Evolutionary conservation across 2,888 invertebrate species (phyloP).

Genomic region (Hydrotaea cyrtoneurina): DNA sequence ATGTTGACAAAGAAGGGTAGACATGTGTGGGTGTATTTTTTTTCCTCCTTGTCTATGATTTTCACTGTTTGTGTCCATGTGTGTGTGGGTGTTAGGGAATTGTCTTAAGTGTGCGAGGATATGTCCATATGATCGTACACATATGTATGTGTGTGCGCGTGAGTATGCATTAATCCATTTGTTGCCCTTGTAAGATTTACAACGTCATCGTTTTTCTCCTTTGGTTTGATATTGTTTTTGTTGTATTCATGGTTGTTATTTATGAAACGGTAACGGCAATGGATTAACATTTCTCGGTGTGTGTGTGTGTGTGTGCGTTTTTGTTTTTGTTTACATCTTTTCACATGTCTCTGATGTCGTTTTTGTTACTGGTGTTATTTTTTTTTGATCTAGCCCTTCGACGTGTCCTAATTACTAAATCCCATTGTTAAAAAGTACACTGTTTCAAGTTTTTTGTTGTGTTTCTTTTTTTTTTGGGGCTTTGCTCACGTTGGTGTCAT

Average conservation of each 20-base stretch:
- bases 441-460: too few species aligned
- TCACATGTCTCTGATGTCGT: neutral
- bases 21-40: too few species aligned
- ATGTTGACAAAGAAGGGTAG: too few species aligned
- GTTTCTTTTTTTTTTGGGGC: too few species aligned
- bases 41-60: too few species aligned
- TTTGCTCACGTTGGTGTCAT: neutral
- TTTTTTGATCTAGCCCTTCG: neutral
- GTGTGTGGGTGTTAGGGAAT: neutral
- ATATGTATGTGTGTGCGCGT: neutral
- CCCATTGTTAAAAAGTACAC: neutral
- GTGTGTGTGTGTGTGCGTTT: neutral
- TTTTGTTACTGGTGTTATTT: too few species aligned
- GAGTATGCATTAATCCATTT: neutral
- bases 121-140: neutral
- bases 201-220: slow-evolving; percentile 16
- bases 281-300: neutral
- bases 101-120: neutral
- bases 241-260: neutral
- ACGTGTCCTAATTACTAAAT: neutral
- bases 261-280: neutral
- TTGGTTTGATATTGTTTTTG: neutral
- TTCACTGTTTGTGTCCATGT: too few species aligned
- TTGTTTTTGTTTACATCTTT: neutral
- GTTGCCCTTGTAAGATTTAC: slow-evolving; percentile 12